Conservation (phyloP, 2,888 invertebrate genomes). For the Iselma pallidipennis region DNA sequence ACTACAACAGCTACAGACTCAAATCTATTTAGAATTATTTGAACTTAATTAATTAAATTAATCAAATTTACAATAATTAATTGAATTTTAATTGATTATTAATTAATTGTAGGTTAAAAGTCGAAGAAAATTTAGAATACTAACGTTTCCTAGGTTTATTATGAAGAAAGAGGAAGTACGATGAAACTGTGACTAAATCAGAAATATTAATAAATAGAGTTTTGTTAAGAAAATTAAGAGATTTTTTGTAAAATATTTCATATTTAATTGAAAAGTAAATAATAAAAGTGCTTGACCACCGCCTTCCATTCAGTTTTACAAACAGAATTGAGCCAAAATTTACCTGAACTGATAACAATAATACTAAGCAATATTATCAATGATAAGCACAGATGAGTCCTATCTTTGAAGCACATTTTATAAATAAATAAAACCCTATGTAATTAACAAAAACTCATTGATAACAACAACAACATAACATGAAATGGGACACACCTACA, state of each 20-base stretch:
- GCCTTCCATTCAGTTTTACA: constrained; percentile 16
- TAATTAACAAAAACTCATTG: not conserved
- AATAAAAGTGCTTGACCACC: constrained; percentile 13
- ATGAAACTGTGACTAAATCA: constrained; percentile 17
- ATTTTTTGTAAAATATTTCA: constrained; percentile 3
- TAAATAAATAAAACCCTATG: not conserved
- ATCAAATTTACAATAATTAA: not conserved
- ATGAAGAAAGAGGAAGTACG: constrained; percentile 17
- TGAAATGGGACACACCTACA: not conserved
- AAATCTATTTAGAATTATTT: not conserved
- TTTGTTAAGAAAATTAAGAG: constrained; percentile 1
- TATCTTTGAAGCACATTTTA: constrained; percentile 30
- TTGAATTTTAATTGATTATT: not conserved
- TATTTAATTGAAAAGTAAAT: constrained; percentile 17
- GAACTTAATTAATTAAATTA: not conserved
- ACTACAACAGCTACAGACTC: not conserved
- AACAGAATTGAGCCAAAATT: constrained; percentile 6
- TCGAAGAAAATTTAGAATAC: constrained; percentile 13
- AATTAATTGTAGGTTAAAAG: constrained; percentile 1
- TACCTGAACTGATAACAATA: constrained; percentile 30
- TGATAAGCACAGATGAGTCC: constrained; percentile 25
- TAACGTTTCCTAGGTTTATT: constrained; percentile 24
- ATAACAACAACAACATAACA: not conserved
- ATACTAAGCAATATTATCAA: constrained; percentile 26
- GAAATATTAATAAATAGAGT: constrained; percentile 1